Evolutionary conservation across 2,113 vertebrate genomes (phyloP).

Genomic region (Reinhardtius hippoglossoides): DNA sequence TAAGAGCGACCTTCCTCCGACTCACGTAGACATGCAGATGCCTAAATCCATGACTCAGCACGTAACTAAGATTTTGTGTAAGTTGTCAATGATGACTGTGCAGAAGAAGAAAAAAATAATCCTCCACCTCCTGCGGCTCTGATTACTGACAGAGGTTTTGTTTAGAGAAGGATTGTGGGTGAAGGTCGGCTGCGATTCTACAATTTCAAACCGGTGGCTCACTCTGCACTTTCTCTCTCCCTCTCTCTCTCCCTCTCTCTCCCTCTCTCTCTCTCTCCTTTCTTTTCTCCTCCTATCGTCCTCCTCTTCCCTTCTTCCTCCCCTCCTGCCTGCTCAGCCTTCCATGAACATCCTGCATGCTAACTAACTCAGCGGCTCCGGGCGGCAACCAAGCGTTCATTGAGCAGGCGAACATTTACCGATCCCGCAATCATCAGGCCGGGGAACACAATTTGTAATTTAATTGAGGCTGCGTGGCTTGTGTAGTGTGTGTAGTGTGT

Average conservation of each 20-base stretch:
- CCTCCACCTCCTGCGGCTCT: conserved; percentile 1
- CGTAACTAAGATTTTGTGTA: not conserved
- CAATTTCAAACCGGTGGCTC: not conserved
- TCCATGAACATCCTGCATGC: conserved; percentile 54
- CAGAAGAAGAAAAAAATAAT: not conserved
- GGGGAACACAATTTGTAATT: conserved; percentile 59
- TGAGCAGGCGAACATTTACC: conserved; percentile 61
- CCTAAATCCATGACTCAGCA: too few species aligned
- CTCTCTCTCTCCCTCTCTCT: not conserved
- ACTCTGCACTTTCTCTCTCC: not conserved
- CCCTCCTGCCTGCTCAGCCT: conserved; percentile 31
- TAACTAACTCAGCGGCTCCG: conserved; percentile 39
- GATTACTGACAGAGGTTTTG: not conserved
- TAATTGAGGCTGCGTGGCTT: conserved; percentile 45
- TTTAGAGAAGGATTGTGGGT: not conserved
- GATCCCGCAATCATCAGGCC: conserved; percentile 50
- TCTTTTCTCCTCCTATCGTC: conserved; percentile 12
- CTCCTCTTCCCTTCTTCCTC: conserved; percentile 21
- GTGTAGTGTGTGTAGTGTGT: conserved; percentile 25
- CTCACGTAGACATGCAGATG: too few species aligned
- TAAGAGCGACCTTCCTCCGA: too few species aligned
- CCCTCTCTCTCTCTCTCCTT: not conserved
- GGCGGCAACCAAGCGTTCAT: conserved; percentile 50
- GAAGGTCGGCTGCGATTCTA: not conserved
- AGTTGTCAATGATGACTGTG: not conserved